These are phyloP conservation scores for Chelidonichthys spinosus DNA, from an alignment of 2,797 vertebrate genomes.

Conservation along the genomic window DNA sequence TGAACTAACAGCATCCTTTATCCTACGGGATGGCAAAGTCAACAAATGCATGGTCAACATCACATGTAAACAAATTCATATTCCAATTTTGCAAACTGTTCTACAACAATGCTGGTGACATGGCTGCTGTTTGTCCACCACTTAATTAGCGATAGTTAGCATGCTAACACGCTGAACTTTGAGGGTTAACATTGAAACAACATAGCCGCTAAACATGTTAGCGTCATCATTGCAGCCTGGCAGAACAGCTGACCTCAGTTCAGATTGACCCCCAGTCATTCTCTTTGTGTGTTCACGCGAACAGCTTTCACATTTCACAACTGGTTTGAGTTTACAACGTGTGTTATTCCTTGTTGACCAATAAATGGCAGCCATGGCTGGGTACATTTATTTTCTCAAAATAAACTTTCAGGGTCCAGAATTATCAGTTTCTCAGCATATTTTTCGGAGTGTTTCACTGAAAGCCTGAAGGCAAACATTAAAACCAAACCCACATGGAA, in stretches of 20 bases:
- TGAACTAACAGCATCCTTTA: constrained; percentile 10
- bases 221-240: neutral
- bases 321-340: constrained; percentile 24
- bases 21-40: neutral
- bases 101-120: neutral
- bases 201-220: neutral
- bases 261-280: neutral
- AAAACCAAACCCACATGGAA: constrained; percentile 55
- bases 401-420: constrained; percentile 46
- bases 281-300: constrained; percentile 1
- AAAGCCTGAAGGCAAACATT: constrained; percentile 62
- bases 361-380: constrained; percentile 10
- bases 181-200: neutral
- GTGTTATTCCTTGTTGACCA: constrained; percentile 4
- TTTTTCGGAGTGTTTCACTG: constrained; percentile 47
- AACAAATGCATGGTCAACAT: neutral
- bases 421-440: constrained; percentile 37
- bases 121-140: neutral
- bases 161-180: neutral
- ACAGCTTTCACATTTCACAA: constrained; percentile 19
- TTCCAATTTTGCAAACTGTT: constrained; percentile 1
- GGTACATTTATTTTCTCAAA: neutral
- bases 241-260: neutral
- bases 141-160: neutral
- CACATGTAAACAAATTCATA: neutral